Evolutionary conservation across 2,888 invertebrate species (phyloP).

Genomic region (Aquatica leii): DNA sequence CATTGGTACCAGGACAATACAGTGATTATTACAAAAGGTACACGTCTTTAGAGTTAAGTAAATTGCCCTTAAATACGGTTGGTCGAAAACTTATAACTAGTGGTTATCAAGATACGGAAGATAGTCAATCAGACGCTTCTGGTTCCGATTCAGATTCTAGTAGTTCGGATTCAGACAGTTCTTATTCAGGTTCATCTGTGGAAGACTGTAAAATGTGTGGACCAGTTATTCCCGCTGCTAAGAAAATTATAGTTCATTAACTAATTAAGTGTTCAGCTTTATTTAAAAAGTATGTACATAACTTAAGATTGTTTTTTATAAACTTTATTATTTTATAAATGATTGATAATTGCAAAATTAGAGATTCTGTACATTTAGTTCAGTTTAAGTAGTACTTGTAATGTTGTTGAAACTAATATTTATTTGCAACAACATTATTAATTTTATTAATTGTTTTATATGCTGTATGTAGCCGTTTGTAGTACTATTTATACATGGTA

Average conservation of each 20-base stretch:
- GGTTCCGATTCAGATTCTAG: constrained; percentile 63
- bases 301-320: too few relatives aligned
- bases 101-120: constrained; percentile 61
- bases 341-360: too few relatives aligned
- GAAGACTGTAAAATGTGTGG: constrained; percentile 36
- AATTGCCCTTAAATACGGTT: constrained; percentile 92
- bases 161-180: constrained; percentile 59
- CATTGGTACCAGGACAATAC: constrained; percentile 96
- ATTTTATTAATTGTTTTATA: too few relatives aligned
- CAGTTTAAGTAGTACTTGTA: too few relatives aligned
- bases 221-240: constrained; percentile 3
- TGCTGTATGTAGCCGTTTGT: too few relatives aligned
- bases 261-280: too few relatives aligned
- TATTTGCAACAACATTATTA: too few relatives aligned
- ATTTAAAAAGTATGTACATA: constrained; percentile 4
- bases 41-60: constrained; percentile 84
- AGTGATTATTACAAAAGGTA: constrained; percentile 85
- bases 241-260: constrained; percentile 24
- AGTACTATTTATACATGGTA: too few relatives aligned
- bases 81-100: constrained; percentile 70
- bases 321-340: too few relatives aligned
- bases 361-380: too few relatives aligned
- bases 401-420: too few relatives aligned
- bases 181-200: constrained; percentile 45
- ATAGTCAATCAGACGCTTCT: constrained; percentile 64